Percentiles rank a stretch among this genome's conserved stretches.
Conservation (phyloP, 2,888 invertebrate species). For the Amphipyra berbera region DNA sequence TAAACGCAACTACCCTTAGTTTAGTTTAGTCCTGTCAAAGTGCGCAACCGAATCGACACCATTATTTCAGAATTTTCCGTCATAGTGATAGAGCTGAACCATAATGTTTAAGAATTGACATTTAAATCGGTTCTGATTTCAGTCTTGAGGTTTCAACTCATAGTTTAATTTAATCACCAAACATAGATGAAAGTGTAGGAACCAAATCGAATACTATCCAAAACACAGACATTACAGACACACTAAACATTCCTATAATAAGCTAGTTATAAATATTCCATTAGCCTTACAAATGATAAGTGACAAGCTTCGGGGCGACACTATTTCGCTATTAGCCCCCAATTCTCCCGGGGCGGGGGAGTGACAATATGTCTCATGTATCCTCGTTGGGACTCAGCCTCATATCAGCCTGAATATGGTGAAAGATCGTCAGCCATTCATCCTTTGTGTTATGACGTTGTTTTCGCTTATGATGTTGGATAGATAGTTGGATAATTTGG, state of each 20-base stretch:
- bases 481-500: conserved; percentile 2
- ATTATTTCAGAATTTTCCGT: too few species aligned
- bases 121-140: too few species aligned
- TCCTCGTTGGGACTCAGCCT: conserved; percentile 41
- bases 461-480: conserved; percentile 42
- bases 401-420: conserved; percentile 44
- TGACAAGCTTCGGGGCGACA: conserved; percentile 67
- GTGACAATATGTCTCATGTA: conserved; percentile 62
- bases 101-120: too few species aligned
- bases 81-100: too few species aligned
- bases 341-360: conserved; percentile 60
- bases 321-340: conserved; percentile 69
- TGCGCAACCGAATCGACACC: too few species aligned
- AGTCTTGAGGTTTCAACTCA: too few species aligned
- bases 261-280: conserved; percentile 62
- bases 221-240: not conserved
- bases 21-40: too few species aligned
- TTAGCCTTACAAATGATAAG: conserved; percentile 66
- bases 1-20: too few species aligned
- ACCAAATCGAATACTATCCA: not conserved
- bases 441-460: conserved; percentile 50
- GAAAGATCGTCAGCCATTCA: conserved; percentile 54
- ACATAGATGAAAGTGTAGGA: not conserved
- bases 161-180: not conserved
- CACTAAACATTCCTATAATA: conserved; percentile 40